These are phyloP conservation scores for Anarhynchus alexandrinus DNA, from an alignment of 2,113 vertebrate genomes.

Conservation along the genomic window DNA sequence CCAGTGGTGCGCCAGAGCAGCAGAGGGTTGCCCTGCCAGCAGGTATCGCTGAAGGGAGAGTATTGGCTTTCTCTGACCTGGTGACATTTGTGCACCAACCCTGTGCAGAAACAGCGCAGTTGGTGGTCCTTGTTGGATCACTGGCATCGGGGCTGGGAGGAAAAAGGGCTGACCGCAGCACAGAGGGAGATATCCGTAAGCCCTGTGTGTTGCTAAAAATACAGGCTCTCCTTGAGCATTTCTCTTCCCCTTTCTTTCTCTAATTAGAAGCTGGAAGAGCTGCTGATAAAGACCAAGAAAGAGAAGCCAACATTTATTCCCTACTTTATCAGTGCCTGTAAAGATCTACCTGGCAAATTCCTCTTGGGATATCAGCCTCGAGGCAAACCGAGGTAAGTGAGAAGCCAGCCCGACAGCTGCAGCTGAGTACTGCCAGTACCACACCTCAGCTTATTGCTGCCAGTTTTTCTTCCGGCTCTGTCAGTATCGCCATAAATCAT, in stretches of 20 bases:
- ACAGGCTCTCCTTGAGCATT: background rate
- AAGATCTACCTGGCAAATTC: conserved; percentile 96
- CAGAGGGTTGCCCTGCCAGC: background rate
- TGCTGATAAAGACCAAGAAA: conserved; percentile 89
- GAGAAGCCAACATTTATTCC: conserved; percentile 98
- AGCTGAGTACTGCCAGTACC: background rate
- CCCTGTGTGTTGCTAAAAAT: background rate
- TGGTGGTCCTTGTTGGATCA: background rate
- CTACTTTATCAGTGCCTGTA: conserved; percentile 93
- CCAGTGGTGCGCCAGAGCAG: background rate
- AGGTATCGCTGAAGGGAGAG: background rate
- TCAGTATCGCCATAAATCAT: background rate
- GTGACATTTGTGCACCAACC: background rate
- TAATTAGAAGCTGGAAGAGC: conserved; percentile 93
- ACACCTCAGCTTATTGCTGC: background rate
- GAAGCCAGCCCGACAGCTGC: background rate
- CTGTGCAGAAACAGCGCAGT: background rate
- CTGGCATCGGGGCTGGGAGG: background rate
- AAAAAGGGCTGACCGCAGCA: background rate
- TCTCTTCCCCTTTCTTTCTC: conserved; percentile 6
- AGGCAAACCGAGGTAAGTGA: conserved; percentile 90
- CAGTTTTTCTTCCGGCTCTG: background rate
- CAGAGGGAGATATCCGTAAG: background rate
- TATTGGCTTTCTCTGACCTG: background rate
- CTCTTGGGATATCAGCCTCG: conserved; percentile 95